Percentiles rank a stretch among this genome's conserved stretches.
phyloP scores from a whole-genome alignment of 1,140 invertebrate genomes.

The Drosophila ironensis region DNA sequence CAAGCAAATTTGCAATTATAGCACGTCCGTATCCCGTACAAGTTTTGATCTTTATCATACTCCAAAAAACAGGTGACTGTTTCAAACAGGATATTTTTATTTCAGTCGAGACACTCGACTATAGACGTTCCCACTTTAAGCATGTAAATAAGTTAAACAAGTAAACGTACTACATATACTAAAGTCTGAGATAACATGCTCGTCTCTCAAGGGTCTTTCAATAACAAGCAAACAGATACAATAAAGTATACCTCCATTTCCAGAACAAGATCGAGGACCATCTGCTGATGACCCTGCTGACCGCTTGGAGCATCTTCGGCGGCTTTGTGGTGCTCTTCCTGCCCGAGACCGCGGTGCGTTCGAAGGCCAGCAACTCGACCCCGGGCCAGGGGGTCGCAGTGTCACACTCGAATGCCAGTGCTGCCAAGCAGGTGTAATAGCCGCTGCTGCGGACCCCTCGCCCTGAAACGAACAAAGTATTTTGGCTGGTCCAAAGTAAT shows the following conservation, averaged over 20 bases:
- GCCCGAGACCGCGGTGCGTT: conserved; percentile 71
- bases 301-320: conserved; percentile 82
- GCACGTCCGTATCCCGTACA: no score
- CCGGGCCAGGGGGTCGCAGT: conserved; percentile 15
- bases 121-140: no score
- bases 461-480: conserved; percentile 34
- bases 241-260: neutral
- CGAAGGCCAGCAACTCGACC: conserved; percentile 25
- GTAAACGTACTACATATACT: no score
- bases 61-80: no score
- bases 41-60: no score
- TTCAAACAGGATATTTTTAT: no score
- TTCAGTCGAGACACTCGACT: no score
- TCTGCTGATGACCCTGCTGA: conserved; percentile 82
- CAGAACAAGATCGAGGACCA: conserved; percentile 82
- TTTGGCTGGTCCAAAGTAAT: conserved; percentile 80
- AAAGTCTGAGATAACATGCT: no score
- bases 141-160: no score
- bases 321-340: conserved; percentile 82
- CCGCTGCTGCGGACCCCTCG: neutral
- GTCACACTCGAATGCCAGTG: conserved; percentile 36
- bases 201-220: no score
- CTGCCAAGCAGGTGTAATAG: conserved; percentile 69
- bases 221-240: neutral
- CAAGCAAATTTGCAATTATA: no score